Conservation (phyloP, 2,113 vertebrate genomes). For the Phainopepla nitens region DNA sequence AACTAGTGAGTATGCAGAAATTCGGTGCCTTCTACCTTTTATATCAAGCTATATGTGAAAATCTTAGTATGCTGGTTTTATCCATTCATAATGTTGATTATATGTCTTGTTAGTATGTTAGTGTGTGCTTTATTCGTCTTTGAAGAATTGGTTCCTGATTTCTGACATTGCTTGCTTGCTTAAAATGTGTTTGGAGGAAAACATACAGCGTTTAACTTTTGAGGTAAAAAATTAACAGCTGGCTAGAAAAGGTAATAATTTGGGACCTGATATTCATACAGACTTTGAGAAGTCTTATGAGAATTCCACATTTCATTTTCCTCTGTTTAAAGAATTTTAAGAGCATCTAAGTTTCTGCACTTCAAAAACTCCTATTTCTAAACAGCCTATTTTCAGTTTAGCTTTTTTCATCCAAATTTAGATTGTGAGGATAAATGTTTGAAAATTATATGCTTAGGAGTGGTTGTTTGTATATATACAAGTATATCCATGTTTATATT, state of each 20-base stretch:
- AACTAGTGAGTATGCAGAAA: conserved; percentile 78
- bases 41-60: background rate
- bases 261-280: background rate
- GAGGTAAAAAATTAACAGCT: background rate
- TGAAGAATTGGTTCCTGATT: background rate
- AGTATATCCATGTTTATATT: background rate
- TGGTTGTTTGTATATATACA: background rate
- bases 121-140: background rate
- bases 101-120: background rate
- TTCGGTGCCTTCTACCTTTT: background rate
- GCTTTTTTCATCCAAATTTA: background rate
- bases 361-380: background rate
- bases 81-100: background rate
- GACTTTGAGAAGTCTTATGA: background rate
- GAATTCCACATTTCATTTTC: background rate
- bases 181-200: background rate
- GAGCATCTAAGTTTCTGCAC: background rate
- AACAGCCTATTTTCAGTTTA: background rate
- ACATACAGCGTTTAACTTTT: background rate
- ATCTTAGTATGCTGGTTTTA: background rate
- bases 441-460: background rate
- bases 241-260: background rate
- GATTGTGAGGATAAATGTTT: background rate
- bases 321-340: background rate
- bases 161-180: background rate